Conservation (phyloP, 2,113 vertebrate genomes). For the mouse (Mus musculus) region GRCm39 chr11:81011501-81012000, state of each 20-base stretch:
- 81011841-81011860: neutral
- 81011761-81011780: neutral
- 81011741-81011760: neutral
- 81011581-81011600: fast-evolving
- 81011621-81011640: neutral
- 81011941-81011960: neutral
- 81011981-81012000: too few relatives aligned
- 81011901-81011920: neutral
- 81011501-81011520: neutral
- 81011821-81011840: neutral
- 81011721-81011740: neutral
- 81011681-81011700: neutral
- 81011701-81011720: slow-evolving; percentile 9
- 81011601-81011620: fast-evolving
- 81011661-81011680: neutral
- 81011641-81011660: neutral
- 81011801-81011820: neutral
- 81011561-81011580: neutral
- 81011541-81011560: too few relatives aligned
- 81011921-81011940: fast-evolving
- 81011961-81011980: fast-evolving
- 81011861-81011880: neutral
- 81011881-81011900: neutral
- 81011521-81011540: fast-evolving
- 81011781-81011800: neutral